phyloP scores from a whole-genome alignment of 2,888 invertebrate species.

The Drosophila vallismaia region DNA sequence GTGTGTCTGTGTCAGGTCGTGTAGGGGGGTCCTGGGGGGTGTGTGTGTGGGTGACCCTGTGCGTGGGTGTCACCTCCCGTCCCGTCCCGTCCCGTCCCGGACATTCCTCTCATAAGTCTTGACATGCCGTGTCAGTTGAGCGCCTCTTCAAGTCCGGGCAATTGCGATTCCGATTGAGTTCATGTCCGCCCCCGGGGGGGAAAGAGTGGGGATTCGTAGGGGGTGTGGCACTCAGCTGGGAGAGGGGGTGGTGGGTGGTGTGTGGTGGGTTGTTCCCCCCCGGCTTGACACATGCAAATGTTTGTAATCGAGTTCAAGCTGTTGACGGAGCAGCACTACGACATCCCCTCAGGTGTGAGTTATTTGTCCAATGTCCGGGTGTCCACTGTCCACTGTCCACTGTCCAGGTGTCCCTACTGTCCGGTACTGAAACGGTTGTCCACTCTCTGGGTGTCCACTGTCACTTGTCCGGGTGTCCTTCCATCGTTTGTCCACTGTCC shows the following conservation, averaged over 20 bases:
- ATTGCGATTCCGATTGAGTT: conserved; percentile 39
- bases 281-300: conserved; percentile 53
- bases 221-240: neutral
- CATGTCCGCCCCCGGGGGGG: conserved; percentile 9
- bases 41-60: conserved; percentile 1
- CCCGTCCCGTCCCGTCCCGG: neutral
- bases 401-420: too few species aligned
- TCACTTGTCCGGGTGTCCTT: too few species aligned
- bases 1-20: conserved; percentile 1
- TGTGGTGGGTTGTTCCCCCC: conserved; percentile 9
- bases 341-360: conserved; percentile 14
- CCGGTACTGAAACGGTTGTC: too few species aligned
- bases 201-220: neutral
- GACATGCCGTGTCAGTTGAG: conserved; percentile 43
- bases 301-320: conserved; percentile 45
- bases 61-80: neutral
- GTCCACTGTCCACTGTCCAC: neutral
- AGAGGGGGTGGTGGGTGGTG: neutral
- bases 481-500: too few species aligned
- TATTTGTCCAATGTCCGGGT: conserved; percentile 13
- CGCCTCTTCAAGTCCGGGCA: conserved; percentile 37
- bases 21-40: too few species aligned
- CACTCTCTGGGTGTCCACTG: too few species aligned
- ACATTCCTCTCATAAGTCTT: conserved; percentile 34
- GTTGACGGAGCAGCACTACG: conserved; percentile 36